phyloP scores from a whole-genome alignment of 2,113 vertebrate genomes.

The Ovibos moschatus region DNA sequence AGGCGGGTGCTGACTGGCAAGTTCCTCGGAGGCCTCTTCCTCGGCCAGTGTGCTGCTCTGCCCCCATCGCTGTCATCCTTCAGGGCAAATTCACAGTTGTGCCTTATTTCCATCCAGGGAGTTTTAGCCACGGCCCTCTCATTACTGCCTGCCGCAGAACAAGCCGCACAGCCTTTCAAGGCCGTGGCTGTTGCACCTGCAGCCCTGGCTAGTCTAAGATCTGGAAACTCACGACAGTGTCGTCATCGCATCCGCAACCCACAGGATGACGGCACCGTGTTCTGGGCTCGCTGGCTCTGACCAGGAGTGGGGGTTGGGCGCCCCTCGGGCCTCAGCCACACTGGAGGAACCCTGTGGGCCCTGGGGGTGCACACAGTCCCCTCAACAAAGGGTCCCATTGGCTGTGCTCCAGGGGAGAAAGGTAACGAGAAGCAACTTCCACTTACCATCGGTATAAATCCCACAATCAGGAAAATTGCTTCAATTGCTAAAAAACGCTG shows the following conservation, averaged over 20 bases:
- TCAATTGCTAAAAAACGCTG: slow-evolving; percentile 64
- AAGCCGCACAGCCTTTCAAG: neutral
- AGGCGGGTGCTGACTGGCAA: neutral
- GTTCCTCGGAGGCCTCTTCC: neutral
- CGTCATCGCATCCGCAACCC: rapidly evolving
- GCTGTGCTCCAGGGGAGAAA: slow-evolving; percentile 4
- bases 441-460: slow-evolving; percentile 55
- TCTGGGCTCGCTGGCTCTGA: neutral
- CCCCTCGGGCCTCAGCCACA: neutral
- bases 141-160: neutral
- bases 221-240: neutral
- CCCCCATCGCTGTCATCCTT: neutral
- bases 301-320: neutral
- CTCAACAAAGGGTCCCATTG: neutral
- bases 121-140: rapidly evolving
- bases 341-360: neutral
- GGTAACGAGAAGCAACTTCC: slow-evolving; percentile 26
- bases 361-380: neutral
- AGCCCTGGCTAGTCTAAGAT: neutral
- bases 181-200: neutral
- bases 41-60: neutral
- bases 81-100: neutral
- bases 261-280: neutral
- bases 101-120: neutral
- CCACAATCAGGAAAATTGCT: slow-evolving; percentile 75